phyloP scores from a whole-genome alignment of 2,797 vertebrate genomes.

The Sebastes goodei region DNA sequence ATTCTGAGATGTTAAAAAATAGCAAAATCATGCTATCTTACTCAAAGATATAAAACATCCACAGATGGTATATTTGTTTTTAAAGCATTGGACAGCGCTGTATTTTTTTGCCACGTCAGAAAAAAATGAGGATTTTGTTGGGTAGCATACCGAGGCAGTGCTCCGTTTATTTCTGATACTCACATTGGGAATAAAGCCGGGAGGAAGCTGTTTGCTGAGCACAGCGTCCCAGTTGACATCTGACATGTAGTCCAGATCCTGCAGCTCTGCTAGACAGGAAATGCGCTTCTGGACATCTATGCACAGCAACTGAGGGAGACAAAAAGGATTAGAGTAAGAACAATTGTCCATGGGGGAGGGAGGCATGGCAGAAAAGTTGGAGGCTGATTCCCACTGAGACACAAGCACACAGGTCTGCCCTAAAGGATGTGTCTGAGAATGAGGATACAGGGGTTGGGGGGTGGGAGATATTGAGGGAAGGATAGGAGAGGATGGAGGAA shows the following conservation, averaged over 20 bases:
- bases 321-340: constrained; percentile 37
- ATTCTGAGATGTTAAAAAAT: not conserved
- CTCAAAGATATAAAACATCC: not conserved
- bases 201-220: constrained; percentile 88
- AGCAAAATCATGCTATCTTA: not conserved
- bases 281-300: constrained; percentile 89
- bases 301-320: constrained; percentile 86
- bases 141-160: not conserved
- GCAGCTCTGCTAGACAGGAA: constrained; percentile 89
- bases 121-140: constrained; percentile 4
- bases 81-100: not conserved
- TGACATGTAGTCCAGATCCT: constrained; percentile 87
- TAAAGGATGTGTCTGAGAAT: constrained; percentile 45
- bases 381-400: constrained; percentile 24
- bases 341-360: not conserved
- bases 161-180: constrained; percentile 63
- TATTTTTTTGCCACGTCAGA: not conserved
- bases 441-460: constrained; percentile 16
- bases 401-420: constrained; percentile 28
- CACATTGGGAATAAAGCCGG: constrained; percentile 93
- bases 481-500: not conserved
- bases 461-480: not conserved
- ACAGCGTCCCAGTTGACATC: constrained; percentile 94
- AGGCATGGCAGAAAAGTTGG: constrained; percentile 22
- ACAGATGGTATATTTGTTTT: not conserved